Conservation (phyloP, 1,140 invertebrate species). For the Hyposmocoma kahamanoa region DNA sequence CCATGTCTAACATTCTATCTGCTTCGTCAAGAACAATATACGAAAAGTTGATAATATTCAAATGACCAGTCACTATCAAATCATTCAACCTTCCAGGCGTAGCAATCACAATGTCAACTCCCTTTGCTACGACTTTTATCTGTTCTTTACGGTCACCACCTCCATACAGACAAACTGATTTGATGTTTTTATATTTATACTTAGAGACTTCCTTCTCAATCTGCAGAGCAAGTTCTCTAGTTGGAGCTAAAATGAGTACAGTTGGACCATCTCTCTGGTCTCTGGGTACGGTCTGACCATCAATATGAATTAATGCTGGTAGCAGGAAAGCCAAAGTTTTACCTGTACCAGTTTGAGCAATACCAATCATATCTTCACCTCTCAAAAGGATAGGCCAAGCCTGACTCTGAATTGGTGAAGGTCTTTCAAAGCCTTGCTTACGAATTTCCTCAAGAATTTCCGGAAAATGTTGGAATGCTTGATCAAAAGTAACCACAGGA, state of each 20-base stretch:
- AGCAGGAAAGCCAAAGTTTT: conserved; percentile 93
- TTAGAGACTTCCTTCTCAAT: conserved; percentile 93
- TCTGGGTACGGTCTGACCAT: conserved; percentile 82
- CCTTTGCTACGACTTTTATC: conserved; percentile 79
- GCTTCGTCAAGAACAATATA: conserved; percentile 96
- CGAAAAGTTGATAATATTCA: conserved; percentile 84
- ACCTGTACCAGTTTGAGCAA: conserved; percentile 94
- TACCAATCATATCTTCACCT: conserved; percentile 93
- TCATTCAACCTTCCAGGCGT: conserved; percentile 93
- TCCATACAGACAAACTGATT: conserved; percentile 91
- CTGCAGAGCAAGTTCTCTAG: conserved; percentile 92
- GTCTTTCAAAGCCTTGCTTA: conserved; percentile 86
- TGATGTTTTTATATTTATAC: conserved; percentile 88
- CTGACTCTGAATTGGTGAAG: conserved; percentile 94
- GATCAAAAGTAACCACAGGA: conserved; percentile 87
- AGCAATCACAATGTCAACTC: conserved; percentile 91
- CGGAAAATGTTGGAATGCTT: conserved; percentile 88
- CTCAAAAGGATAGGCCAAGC: conserved; percentile 91
- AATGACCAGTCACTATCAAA: conserved; percentile 77
- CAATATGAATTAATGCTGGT: conserved; percentile 92
- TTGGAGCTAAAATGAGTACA: conserved; percentile 91
- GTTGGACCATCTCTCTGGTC: conserved; percentile 84
- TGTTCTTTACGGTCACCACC: conserved; percentile 86
- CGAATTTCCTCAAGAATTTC: conserved; percentile 88
- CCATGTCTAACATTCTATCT: conserved; percentile 90